These are phyloP conservation scores for Natrix natrix DNA, from an alignment of 2,797 vertebrate species.

Conservation along the genomic window DNA sequence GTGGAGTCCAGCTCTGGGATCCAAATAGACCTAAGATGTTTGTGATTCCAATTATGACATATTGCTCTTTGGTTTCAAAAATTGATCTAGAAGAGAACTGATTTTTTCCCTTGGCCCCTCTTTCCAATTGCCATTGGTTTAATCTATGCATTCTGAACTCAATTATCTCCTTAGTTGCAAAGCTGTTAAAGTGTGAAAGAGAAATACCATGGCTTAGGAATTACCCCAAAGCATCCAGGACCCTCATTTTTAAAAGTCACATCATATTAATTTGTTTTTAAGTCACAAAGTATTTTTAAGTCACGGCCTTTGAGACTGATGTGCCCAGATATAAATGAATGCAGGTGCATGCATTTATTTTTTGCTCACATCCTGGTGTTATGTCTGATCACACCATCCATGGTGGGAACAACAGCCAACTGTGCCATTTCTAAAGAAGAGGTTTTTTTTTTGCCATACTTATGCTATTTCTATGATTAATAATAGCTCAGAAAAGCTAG, in stretches of 20 bases:
- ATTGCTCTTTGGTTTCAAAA: constrained; percentile 1
- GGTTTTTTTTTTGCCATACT: constrained; percentile 9
- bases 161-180: constrained; percentile 34
- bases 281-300: constrained; percentile 64
- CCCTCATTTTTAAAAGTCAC: constrained; percentile 50
- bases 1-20: background rate
- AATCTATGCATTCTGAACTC: constrained; percentile 13
- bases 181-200: constrained; percentile 35
- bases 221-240: constrained; percentile 45
- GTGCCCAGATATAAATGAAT: constrained; percentile 45
- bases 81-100: constrained; percentile 5
- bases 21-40: constrained; percentile 19
- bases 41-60: constrained; percentile 12
- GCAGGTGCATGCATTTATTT: constrained; percentile 27
- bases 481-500: constrained; percentile 56
- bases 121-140: constrained; percentile 37
- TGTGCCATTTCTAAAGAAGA: constrained; percentile 29
- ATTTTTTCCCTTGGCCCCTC: constrained; percentile 9
- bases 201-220: constrained; percentile 45
- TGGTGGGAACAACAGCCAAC: constrained; percentile 34
- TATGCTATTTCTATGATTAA: constrained; percentile 55
- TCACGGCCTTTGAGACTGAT: constrained; percentile 43
- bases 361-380: constrained; percentile 25
- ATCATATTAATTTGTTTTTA: constrained; percentile 56
- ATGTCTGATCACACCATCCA: constrained; percentile 32